Base-by-base conservation (phyloP, 2,113 vertebrate genomes). In the Rana temporaria region DNA sequence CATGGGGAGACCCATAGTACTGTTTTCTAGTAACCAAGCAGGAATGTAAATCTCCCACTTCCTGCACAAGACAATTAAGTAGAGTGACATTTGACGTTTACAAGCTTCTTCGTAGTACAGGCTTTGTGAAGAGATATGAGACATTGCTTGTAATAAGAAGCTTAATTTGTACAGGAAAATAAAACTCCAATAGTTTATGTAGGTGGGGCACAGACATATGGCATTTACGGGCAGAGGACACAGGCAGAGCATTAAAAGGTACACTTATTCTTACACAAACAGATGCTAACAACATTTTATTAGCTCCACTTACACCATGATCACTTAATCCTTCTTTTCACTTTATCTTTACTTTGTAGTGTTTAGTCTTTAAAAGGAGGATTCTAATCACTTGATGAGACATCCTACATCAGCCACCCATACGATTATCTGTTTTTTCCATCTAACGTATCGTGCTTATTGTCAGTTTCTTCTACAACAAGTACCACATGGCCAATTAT, bases 321-420 rank as follows among this genome's bases (percentile, higher is more conserved):
- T 82, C 53, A 42, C 62, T 74, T 82, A 82, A 82, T 75, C 80
- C 69, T 32, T 82, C 60, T 75, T 82, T 74, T 82, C 70, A 74
- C 26, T 82, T 56, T 64, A 64, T 72, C 69, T 72, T 24, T 64
- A 22, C 34, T 20, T 72, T 73, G 18, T 72, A 34, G 42, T 60
- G 72, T 75, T 82, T 82, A 66, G 69, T 65, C 48, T 66, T 74
- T 53, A 63, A 60, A 60, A 69, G 64, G 19, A 70, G 55, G 78
- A 70, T 79, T 56, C 53, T 32, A 34, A 42, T 26, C 66, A 80
- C 78, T 80, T 71, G 66, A 68, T 57, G 56, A 80, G 38, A 80
- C 32, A 62, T 48, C 56, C 52, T 24, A 70, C 59, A 11, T 0
- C 32, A 71, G 55, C 56, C 67, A 63, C 78, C 78, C 66, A 62